Conservation (phyloP, 1,140 invertebrate species). For the Hormaphis cornu region DNA sequence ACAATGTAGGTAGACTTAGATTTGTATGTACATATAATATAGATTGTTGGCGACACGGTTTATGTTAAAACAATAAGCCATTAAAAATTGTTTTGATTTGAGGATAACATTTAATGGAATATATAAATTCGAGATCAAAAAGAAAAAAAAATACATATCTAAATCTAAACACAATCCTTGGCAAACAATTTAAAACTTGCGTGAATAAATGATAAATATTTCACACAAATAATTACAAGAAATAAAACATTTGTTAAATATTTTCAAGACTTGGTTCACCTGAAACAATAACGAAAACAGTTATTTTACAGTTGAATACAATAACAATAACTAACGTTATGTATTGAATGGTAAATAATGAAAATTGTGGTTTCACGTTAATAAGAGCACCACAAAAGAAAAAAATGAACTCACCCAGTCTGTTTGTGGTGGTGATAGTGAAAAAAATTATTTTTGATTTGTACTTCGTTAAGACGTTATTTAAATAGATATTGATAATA, state of each 20-base stretch:
- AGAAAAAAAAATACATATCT: conserved; percentile 24
- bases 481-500: conserved; percentile 22
- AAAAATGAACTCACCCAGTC: conserved; percentile 7
- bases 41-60: not conserved
- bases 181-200: not conserved
- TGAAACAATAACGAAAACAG: not conserved
- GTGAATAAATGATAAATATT: conserved; percentile 3
- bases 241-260: not conserved
- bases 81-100: conserved; percentile 2
- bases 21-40: not conserved
- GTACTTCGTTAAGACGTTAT: conserved; percentile 6
- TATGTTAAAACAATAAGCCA: not conserved
- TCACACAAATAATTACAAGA: conserved; percentile 1
- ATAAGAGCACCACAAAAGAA: not conserved
- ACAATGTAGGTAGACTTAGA: not conserved
- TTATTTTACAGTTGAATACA: not conserved
- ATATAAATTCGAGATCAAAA: conserved; percentile 23
- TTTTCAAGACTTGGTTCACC: conserved; percentile 10
- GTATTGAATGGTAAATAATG: not conserved
- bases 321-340: not conserved
- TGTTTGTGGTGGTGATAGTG: not conserved
- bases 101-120: conserved; percentile 5
- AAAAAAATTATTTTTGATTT: conserved; percentile 12
- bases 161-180: conserved; percentile 6
- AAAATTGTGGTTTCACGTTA: not conserved